Evolutionary conservation across 2,888 invertebrate genomes (phyloP).

Genomic region (Acrobasis suavella): DNA sequence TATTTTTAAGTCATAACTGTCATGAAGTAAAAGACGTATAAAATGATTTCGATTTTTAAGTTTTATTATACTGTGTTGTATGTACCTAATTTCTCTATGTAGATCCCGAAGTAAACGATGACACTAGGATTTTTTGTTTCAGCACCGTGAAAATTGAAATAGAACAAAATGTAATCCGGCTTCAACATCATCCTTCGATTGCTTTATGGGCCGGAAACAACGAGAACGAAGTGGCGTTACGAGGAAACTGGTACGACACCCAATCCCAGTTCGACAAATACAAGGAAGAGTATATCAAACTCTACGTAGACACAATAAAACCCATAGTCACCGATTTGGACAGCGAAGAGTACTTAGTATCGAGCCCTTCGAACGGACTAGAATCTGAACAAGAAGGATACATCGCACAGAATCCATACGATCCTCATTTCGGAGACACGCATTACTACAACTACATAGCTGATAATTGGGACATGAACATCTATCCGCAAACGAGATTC

Average conservation of each 20-base stretch:
- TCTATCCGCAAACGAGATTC: slow-evolving; percentile 92
- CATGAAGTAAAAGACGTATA: too few relatives aligned
- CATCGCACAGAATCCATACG: slow-evolving; percentile 89
- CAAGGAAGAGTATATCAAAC: slow-evolving; percentile 88
- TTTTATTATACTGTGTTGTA: too few relatives aligned
- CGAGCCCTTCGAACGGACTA: slow-evolving; percentile 95
- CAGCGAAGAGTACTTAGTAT: slow-evolving; percentile 87
- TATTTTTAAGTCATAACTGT: too few relatives aligned
- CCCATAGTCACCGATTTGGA: slow-evolving; percentile 85
- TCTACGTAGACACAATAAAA: slow-evolving; percentile 91
- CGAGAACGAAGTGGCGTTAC: slow-evolving; percentile 96
- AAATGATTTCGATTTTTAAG: too few relatives aligned
- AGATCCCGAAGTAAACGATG: too few relatives aligned
- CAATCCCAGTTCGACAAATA: slow-evolving; percentile 76
- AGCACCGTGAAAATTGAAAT: slow-evolving; percentile 89
- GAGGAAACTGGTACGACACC: slow-evolving; percentile 90
- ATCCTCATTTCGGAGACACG: slow-evolving; percentile 92
- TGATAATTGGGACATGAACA: slow-evolving; percentile 90
- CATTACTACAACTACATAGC: slow-evolving; percentile 94
- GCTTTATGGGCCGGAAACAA: slow-evolving; percentile 97
- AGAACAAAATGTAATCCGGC: slow-evolving; percentile 88
- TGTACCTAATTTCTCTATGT: too few relatives aligned
- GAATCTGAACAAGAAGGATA: slow-evolving; percentile 88
- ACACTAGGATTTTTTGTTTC: slow-evolving; percentile 36
- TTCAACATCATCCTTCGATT: slow-evolving; percentile 94